Percentiles rank a stretch among this genome's conserved stretches.
Conservation (phyloP, 2,888 invertebrate species). For the Parapristionchus giblindavisi region DNA sequence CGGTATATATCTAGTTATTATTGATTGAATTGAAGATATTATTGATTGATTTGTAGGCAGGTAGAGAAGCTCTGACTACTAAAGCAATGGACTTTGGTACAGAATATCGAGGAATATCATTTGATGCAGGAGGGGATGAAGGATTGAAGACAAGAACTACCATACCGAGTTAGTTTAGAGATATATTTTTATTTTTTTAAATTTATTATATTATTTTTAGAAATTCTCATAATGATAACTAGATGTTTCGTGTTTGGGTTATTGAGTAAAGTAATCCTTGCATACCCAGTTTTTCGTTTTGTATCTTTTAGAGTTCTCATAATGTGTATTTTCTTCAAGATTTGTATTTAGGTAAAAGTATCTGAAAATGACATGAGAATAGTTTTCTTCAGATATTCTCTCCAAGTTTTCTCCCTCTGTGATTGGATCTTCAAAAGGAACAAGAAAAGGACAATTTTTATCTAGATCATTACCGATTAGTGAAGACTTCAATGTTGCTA, state of each 20-base stretch:
- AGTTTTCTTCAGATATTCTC: slow-evolving; percentile 20
- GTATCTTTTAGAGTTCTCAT: too few species aligned
- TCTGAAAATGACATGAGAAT: not conserved
- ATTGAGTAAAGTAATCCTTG: too few species aligned
- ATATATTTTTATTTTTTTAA: too few species aligned
- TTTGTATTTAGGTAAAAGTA: not conserved
- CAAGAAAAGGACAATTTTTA: slow-evolving; percentile 3
- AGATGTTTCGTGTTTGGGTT: too few species aligned
- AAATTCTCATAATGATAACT: too few species aligned
- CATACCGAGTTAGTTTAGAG: slow-evolving; percentile 17
- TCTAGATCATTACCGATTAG: not conserved
- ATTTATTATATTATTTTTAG: too few species aligned
- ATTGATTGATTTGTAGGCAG: slow-evolving; percentile 7
- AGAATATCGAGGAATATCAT: slow-evolving; percentile 28
- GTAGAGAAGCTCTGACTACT: slow-evolving; percentile 7
- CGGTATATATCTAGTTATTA: slow-evolving; percentile 3
- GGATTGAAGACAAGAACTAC: slow-evolving; percentile 10
- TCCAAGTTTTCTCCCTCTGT: slow-evolving; percentile 2
- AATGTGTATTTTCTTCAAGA: too few species aligned
- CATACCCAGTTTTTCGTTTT: too few species aligned
- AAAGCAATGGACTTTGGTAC: slow-evolving; percentile 4
- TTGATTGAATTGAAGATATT: not conserved
- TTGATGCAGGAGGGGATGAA: slow-evolving; percentile 27
- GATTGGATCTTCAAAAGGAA: slow-evolving; percentile 2
- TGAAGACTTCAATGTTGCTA: slow-evolving; percentile 32